phyloP scores from a whole-genome alignment of 2,888 invertebrate species.

The Lepidocyrtinus sp. region DNA sequence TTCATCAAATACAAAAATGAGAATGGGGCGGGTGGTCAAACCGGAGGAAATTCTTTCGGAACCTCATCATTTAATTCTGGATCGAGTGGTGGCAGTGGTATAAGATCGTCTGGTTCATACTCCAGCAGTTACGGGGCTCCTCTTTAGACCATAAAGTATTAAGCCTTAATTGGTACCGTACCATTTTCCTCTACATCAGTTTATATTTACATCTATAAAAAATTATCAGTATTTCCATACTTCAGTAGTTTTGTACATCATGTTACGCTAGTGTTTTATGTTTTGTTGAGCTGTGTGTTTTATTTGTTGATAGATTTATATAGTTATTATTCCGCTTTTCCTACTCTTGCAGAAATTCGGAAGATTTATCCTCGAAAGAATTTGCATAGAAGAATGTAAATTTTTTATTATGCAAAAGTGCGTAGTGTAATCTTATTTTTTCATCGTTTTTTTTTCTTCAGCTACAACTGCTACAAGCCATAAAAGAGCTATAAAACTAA shows the following conservation, averaged over 20 bases:
- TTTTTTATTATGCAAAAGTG: no score
- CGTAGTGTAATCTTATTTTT: no score
- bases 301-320: neutral
- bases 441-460: no score
- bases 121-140: conserved; percentile 32
- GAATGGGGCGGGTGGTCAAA: neutral
- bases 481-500: no score
- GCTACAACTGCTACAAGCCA: no score
- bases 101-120: neutral
- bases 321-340: no score
- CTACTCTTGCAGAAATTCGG: no score
- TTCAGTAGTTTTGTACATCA: neutral
- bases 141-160: neutral
- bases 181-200: neutral
- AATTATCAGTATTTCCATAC: conserved; percentile 19
- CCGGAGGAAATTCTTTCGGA: neutral
- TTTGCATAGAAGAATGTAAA: no score
- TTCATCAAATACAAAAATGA: conserved; percentile 83
- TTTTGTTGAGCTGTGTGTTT: neutral
- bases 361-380: no score
- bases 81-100: neutral
- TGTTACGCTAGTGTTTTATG: neutral
- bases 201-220: neutral
- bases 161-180: neutral
- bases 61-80: no score